Percentiles rank a stretch among this genome's conserved stretches.
Evolutionary conservation across 2,888 invertebrate species (phyloP).

Genomic region (Trichogramma dendrolimi): DNA sequence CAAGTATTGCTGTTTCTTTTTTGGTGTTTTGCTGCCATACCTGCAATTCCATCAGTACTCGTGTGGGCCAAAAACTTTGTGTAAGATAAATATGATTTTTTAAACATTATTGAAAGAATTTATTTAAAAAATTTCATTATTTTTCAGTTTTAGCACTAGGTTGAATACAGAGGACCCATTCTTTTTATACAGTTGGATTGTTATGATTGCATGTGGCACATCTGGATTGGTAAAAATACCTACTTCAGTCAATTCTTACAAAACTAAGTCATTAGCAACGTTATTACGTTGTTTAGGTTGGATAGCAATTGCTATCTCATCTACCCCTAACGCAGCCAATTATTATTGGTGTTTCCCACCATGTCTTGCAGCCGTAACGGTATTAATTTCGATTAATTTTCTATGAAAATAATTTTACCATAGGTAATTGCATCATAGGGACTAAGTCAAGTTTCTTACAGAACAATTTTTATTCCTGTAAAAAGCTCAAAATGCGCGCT

Average conservation of each 20-base stretch:
- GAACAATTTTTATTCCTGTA: no score
- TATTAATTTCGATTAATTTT: constrained; percentile 36
- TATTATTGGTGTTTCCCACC: constrained; percentile 47
- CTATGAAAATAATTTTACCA: constrained; percentile 4
- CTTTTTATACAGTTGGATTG: constrained; percentile 42
- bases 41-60: constrained; percentile 69
- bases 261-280: constrained; percentile 37
- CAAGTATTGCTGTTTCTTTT: constrained; percentile 70
- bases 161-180: constrained; percentile 44
- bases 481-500: no score
- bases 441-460: background rate
- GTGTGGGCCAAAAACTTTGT: constrained; percentile 79
- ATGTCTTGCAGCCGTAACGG: constrained; percentile 33
- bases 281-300: constrained; percentile 41
- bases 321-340: constrained; percentile 36
- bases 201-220: constrained; percentile 41
- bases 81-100: constrained; percentile 54
- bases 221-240: constrained; percentile 39
- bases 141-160: constrained; percentile 41
- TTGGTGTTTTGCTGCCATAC: constrained; percentile 62
- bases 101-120: constrained; percentile 6
- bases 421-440: background rate
- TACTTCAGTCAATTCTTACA: constrained; percentile 23
- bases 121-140: constrained; percentile 6
- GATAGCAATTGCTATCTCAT: constrained; percentile 39